A percentile compares a stretch with the other conserved stretches of the same genome.
These are phyloP conservation scores for Crocidura indochinensis DNA, from an alignment of 2,797 vertebrate genomes.

Conservation along the genomic window DNA sequence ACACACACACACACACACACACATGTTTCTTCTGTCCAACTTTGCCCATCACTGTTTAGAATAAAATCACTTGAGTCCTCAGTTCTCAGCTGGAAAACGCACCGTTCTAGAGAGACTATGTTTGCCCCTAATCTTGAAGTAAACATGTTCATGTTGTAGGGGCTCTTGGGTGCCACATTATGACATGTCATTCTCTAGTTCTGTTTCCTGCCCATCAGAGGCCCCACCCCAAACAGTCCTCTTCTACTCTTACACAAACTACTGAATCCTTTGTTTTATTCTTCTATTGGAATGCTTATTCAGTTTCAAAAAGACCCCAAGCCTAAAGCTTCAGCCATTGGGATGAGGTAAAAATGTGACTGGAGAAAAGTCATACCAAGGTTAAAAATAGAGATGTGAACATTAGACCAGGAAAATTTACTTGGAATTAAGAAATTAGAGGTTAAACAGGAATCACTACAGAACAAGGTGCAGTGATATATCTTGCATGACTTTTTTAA, in stretches of 20 bases:
- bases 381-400: background rate
- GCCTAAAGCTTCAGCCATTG: background rate
- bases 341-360: background rate
- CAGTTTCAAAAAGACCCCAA: background rate
- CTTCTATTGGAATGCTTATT: background rate
- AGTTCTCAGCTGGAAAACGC: background rate
- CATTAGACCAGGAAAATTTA: background rate
- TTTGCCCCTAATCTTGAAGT: no score
- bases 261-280: background rate
- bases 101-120: background rate
- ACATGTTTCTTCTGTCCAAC: background rate
- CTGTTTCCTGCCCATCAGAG: no score
- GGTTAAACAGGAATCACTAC: no score
- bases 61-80: background rate
- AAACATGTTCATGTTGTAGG: no score
- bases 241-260: no score
- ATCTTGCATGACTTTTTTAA: no score
- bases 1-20: background rate
- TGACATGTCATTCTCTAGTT: no score
- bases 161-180: no score
- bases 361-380: accelerated
- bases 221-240: no score
- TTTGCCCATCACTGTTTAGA: conserved; percentile 4
- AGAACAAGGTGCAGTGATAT: no score
- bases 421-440: no score